Conservation (phyloP, 2,797 vertebrate species). For the Peromyscus eremicus region DNA sequence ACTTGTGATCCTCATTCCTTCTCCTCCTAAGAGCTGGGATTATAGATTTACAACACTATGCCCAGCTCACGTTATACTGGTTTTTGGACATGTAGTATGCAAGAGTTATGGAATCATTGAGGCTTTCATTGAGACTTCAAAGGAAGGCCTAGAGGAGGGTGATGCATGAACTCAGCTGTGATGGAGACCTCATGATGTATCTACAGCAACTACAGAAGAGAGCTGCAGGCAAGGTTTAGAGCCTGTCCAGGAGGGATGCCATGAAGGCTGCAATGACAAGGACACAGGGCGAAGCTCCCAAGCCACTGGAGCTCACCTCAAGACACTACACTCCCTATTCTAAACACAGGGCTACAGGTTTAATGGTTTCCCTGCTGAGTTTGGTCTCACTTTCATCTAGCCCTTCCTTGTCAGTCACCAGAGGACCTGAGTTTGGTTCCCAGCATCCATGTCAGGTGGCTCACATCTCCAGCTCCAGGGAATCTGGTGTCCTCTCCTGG, state of each 20-base stretch:
- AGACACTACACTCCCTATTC: neutral
- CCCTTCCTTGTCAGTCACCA: neutral
- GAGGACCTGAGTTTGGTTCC: neutral
- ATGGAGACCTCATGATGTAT: neutral
- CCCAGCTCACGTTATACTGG: neutral
- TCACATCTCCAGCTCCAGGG: neutral
- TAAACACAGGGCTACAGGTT: neutral
- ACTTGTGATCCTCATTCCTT: neutral
- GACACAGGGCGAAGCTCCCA: neutral
- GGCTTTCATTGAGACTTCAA: neutral
- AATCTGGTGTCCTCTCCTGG: neutral
- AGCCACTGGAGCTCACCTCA: neutral
- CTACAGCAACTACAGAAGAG: neutral
- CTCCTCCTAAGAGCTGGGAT: neutral
- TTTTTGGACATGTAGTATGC: neutral
- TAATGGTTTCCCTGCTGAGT: neutral
- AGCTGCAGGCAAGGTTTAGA: neutral
- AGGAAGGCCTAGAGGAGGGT: neutral
- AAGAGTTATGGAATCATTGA: neutral
- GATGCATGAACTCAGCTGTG: neutral
- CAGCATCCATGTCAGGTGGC: neutral
- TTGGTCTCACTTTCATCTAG: neutral
- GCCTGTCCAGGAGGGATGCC: neutral
- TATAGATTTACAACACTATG: neutral
- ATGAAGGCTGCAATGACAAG: neutral